Percentiles rank a stretch among this genome's conserved stretches.
Evolutionary conservation across 2,113 vertebrate species (phyloP).

Genomic region (Todiramphus saurophagus): DNA sequence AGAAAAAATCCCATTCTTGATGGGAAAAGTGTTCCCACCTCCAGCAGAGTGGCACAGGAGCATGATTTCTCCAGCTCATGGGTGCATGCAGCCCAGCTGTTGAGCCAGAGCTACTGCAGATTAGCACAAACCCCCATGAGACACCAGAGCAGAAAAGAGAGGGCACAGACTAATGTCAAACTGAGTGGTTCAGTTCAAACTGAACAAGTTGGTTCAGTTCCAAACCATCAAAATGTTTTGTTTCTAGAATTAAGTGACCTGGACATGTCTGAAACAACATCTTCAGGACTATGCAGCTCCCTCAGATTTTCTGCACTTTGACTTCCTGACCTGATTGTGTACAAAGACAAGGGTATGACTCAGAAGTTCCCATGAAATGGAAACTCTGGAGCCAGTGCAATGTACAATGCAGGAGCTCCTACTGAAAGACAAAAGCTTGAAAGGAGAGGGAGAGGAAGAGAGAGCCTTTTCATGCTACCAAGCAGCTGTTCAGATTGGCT

Average conservation of each 20-base stretch:
- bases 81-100: not conserved
- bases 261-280: not conserved
- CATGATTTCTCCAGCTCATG: not conserved
- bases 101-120: not conserved
- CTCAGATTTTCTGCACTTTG: not conserved
- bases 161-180: not conserved
- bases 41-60: accelerated
- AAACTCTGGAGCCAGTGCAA: not conserved
- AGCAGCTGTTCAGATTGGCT: not conserved
- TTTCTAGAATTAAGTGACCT: not conserved
- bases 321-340: not conserved
- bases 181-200: not conserved
- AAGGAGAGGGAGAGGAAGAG: not conserved
- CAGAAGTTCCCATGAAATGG: not conserved
- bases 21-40: not conserved
- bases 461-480: not conserved
- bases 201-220: not conserved
- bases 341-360: not conserved
- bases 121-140: not conserved
- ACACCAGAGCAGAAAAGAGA: not conserved
- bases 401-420: not conserved
- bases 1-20: not conserved
- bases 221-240: not conserved
- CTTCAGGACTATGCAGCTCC: not conserved
- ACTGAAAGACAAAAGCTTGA: not conserved